Evolutionary conservation across 2,888 invertebrate species (phyloP).

Genomic region (Euplexia lucipara): DNA sequence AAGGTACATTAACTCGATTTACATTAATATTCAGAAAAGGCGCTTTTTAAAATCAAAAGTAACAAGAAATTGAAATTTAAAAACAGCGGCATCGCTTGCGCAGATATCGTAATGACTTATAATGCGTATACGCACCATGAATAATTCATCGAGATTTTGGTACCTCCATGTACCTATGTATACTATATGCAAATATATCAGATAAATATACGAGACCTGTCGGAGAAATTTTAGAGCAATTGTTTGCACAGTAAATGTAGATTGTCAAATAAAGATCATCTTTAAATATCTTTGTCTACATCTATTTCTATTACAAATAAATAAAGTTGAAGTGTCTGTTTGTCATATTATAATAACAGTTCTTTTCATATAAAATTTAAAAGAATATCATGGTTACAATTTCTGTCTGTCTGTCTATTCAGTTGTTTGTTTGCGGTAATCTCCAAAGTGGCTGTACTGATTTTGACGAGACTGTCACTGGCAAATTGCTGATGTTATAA

Average conservation of each 20-base stretch:
- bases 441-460: too few relatives aligned
- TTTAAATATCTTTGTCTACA: too few relatives aligned
- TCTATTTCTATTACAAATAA: too few relatives aligned
- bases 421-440: too few relatives aligned
- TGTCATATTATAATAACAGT: too few relatives aligned
- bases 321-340: too few relatives aligned
- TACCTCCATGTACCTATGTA: slow-evolving; percentile 41
- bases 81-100: slow-evolving; percentile 60
- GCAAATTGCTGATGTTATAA: too few relatives aligned
- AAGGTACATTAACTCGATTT: slow-evolving; percentile 59
- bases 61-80: slow-evolving; percentile 73
- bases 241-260: slow-evolving; percentile 54
- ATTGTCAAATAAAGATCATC: slow-evolving; percentile 51
- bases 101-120: slow-evolving; percentile 72
- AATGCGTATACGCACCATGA: slow-evolving; percentile 71
- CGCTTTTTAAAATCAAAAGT: slow-evolving; percentile 59
- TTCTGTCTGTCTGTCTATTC: too few relatives aligned
- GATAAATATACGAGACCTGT: slow-evolving; percentile 47
- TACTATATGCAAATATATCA: slow-evolving; percentile 60
- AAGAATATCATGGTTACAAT: too few relatives aligned
- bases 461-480: too few relatives aligned
- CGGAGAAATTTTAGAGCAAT: slow-evolving; percentile 60
- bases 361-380: too few relatives aligned
- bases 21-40: slow-evolving; percentile 61
- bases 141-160: slow-evolving; percentile 73